These are phyloP conservation scores for Anguilla megastoma DNA, from an alignment of 2,797 vertebrate species.

Conservation along the genomic window DNA sequence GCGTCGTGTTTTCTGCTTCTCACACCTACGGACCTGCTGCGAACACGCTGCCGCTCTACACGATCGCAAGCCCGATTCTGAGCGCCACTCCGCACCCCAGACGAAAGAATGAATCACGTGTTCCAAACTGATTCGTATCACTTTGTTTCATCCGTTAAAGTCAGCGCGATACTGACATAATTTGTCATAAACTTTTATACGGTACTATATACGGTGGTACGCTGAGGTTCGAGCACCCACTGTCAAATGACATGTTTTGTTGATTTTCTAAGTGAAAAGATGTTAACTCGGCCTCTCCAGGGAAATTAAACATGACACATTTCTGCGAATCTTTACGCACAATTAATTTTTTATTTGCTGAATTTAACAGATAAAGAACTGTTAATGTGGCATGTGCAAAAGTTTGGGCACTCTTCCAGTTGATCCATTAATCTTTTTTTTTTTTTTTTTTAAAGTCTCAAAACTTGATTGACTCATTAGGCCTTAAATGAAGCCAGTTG, in stretches of 20 bases:
- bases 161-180: neutral
- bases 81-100: neutral
- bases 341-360: neutral
- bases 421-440: neutral
- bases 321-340: too few relatives aligned
- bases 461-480: neutral
- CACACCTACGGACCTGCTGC: slow-evolving; percentile 5
- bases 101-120: neutral
- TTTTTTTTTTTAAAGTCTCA: neutral
- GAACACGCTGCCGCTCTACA: neutral
- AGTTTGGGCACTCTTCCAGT: neutral
- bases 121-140: neutral
- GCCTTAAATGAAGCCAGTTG: neutral
- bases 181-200: neutral
- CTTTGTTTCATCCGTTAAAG: neutral
- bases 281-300: neutral
- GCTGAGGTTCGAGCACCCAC: neutral
- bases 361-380: neutral
- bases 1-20: neutral
- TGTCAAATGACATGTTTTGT: neutral
- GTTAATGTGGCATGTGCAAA: neutral
- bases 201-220: too few relatives aligned
- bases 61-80: neutral
- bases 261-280: neutral
- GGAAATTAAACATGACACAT: too few relatives aligned